Conservation (phyloP, 2,888 invertebrate genomes). For the Tinea semifulvella region DNA sequence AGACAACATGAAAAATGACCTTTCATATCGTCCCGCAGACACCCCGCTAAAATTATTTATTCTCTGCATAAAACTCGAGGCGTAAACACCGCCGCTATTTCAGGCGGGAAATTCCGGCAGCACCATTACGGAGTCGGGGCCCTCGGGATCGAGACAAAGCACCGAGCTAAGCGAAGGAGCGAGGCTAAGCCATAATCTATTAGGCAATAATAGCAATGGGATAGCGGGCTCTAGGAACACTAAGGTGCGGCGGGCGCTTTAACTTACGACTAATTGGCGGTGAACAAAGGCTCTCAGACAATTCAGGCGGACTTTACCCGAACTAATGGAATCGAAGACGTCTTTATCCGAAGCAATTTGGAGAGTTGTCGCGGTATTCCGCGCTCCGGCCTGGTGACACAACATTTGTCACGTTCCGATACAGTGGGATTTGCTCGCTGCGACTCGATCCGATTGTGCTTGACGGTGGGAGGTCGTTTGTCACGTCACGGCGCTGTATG, state of each 20-base stretch:
- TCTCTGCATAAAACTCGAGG: constrained; percentile 15
- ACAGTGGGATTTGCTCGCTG: constrained; percentile 5
- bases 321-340: constrained; percentile 38
- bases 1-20: constrained; percentile 39
- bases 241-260: constrained; percentile 23
- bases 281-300: constrained; percentile 45
- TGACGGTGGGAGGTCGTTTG: constrained; percentile 11
- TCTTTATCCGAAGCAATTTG: constrained; percentile 26
- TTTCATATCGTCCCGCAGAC: constrained; percentile 21
- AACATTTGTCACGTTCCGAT: constrained; percentile 13
- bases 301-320: constrained; percentile 25
- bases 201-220: constrained; percentile 39
- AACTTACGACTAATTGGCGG: constrained; percentile 29
- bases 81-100: constrained; percentile 17
- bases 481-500: constrained; percentile 11
- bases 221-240: constrained; percentile 15
- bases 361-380: constrained; percentile 21
- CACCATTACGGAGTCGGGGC: constrained; percentile 17
- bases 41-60: constrained; percentile 31
- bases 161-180: constrained; percentile 24
- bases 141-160: constrained; percentile 32
- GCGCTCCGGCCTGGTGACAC: neutral
- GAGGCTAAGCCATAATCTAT: constrained; percentile 43
- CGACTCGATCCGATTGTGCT: constrained; percentile 11
- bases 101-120: constrained; percentile 17